Evolutionary conservation across 92 coral and sea anemone genomes (phyloP).

Genomic region (Epizoanthus fatuus): DNA sequence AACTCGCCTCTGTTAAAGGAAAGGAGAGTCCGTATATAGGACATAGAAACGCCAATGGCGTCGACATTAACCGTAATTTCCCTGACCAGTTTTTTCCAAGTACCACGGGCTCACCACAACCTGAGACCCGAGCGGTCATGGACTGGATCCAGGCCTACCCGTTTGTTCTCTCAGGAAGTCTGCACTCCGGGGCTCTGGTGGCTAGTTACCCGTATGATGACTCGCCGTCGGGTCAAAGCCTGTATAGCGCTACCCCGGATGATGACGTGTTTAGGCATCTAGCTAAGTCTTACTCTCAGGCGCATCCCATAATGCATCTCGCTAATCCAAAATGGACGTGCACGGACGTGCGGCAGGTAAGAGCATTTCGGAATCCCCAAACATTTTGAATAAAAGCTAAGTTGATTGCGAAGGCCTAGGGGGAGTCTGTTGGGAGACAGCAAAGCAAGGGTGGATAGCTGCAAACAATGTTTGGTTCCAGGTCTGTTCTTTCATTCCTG

Average conservation of each 20-base stretch:
- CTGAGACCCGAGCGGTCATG: slow-evolving; percentile 91
- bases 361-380: neutral
- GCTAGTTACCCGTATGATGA: slow-evolving; percentile 98
- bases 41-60: slow-evolving; percentile 88
- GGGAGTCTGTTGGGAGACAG: too few relatives aligned
- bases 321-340: slow-evolving; percentile 98
- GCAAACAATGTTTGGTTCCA: too few relatives aligned
- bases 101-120: slow-evolving; percentile 91
- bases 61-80: slow-evolving; percentile 96
- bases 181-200: slow-evolving; percentile 96
- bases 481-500: too few relatives aligned
- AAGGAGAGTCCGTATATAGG: slow-evolving; percentile 72
- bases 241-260: slow-evolving; percentile 99
- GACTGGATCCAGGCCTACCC: slow-evolving; percentile 88
- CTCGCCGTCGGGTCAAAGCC: slow-evolving; percentile 97
- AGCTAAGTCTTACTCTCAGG: slow-evolving; percentile 91
- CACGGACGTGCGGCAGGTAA: slow-evolving; percentile 59
- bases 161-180: slow-evolving; percentile 93
- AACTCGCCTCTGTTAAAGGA: slow-evolving; percentile 87
- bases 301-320: slow-evolving; percentile 97
- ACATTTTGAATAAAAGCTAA: too few relatives aligned
- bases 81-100: slow-evolving; percentile 99
- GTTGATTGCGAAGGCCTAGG: too few relatives aligned
- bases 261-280: slow-evolving; percentile 96
- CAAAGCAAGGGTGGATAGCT: too few relatives aligned